phyloP scores from a whole-genome alignment of 2,797 vertebrate species.

The Iguana delicatissima region DNA sequence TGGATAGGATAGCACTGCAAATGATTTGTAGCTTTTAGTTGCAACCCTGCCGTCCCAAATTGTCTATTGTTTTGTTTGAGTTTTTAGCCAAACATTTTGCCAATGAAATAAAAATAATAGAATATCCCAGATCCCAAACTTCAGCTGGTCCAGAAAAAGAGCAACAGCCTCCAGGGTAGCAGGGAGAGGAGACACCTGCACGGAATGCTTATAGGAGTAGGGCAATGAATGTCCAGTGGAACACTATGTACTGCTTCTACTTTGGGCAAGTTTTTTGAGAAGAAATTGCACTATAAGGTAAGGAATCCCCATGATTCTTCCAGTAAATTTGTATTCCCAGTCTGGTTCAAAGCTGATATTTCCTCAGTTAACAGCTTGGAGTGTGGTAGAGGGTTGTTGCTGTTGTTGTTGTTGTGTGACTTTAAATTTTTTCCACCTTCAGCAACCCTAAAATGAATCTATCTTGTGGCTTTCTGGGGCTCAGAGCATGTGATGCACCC shows the following conservation, averaged over 20 bases:
- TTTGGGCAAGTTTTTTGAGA: background rate
- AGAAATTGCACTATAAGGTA: background rate
- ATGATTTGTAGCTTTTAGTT: background rate
- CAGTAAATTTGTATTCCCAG: background rate
- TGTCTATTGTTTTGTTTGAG: background rate
- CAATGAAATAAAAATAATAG: conserved; percentile 37
- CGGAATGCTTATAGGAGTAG: too few relatives aligned
- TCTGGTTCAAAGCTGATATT: too few relatives aligned
- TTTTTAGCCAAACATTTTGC: background rate
- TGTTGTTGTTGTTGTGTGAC: too few relatives aligned
- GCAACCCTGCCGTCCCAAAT: background rate
- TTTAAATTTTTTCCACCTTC: too few relatives aligned
- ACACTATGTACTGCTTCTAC: too few relatives aligned
- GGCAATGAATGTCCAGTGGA: too few relatives aligned
- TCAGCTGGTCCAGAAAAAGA: background rate
- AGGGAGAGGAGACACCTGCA: too few relatives aligned
- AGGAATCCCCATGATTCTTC: background rate
- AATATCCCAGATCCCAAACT: background rate
- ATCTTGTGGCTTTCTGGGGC: too few relatives aligned
- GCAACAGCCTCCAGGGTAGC: background rate
- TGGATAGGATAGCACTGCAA: background rate
- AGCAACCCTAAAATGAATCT: too few relatives aligned
- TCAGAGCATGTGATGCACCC: too few relatives aligned
- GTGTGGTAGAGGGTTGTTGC: too few relatives aligned
- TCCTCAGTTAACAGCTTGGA: too few relatives aligned